Percentiles rank a stretch among this genome's conserved stretches.
Conservation (phyloP, 1,140 invertebrate genomes). For the Leptinotarsa texana region DNA sequence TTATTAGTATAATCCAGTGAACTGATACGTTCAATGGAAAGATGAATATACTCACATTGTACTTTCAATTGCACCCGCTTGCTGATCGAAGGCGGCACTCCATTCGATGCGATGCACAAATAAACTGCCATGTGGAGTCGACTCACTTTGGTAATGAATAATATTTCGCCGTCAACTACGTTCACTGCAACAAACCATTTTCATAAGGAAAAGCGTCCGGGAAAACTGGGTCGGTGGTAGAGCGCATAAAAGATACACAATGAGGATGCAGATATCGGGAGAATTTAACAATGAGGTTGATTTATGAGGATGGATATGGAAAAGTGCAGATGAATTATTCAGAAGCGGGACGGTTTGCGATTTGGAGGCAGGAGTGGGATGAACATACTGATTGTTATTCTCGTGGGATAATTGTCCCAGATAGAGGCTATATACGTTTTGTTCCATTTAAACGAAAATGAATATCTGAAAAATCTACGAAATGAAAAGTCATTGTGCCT, state of each 20-base stretch:
- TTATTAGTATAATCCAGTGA: not conserved
- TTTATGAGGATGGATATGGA: slow-evolving; percentile 21
- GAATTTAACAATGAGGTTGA: slow-evolving; percentile 29
- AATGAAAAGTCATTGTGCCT: too few species aligned
- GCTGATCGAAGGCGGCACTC: slow-evolving; percentile 85
- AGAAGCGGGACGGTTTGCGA: slow-evolving; percentile 7
- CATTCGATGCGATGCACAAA: slow-evolving; percentile 84
- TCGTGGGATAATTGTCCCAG: not conserved
- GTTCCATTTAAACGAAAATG: too few species aligned
- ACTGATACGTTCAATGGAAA: slow-evolving; percentile 12
- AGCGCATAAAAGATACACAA: slow-evolving; percentile 21
- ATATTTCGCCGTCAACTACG: slow-evolving; percentile 80
- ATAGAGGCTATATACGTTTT: not conserved
- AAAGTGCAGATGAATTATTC: slow-evolving; percentile 26
- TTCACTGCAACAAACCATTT: slow-evolving; percentile 67
- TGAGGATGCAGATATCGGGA: slow-evolving; percentile 27
- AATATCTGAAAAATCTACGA: too few species aligned
- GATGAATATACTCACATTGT: slow-evolving; percentile 76
- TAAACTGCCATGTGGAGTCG: slow-evolving; percentile 89
- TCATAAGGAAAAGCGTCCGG: slow-evolving; percentile 2
- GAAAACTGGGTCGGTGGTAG: slow-evolving; percentile 1
- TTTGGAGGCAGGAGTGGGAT: slow-evolving; percentile 12
- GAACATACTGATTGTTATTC: not conserved
- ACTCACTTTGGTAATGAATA: slow-evolving; percentile 85
- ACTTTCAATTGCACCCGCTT: slow-evolving; percentile 81